Evolutionary conservation across 1,140 invertebrate genomes (phyloP).

Genomic region (Liolophura sinensis): DNA sequence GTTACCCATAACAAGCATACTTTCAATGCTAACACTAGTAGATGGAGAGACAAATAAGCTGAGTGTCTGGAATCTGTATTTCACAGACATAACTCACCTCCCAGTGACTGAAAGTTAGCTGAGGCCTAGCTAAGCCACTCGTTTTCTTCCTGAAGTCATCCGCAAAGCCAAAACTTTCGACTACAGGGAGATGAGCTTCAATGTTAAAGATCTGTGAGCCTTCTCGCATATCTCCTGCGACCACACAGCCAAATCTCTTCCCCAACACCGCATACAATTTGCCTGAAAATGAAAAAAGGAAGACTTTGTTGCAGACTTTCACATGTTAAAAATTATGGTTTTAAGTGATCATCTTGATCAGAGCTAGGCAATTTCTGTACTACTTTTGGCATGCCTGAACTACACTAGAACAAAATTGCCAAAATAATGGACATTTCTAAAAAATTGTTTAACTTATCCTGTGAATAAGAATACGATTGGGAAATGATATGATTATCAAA

Average conservation of each 20-base stretch:
- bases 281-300: conserved; percentile 64
- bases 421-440: no score
- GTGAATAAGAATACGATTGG: no score
- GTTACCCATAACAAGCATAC: no score
- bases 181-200: conserved; percentile 85
- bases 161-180: conserved; percentile 95
- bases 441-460: no score
- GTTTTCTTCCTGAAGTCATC: conserved; percentile 85
- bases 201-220: conserved; percentile 88
- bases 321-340: no score
- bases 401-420: no score
- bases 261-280: conserved; percentile 92
- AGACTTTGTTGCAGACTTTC: neutral
- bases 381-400: no score
- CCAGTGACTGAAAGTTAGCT: conserved; percentile 96
- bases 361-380: no score
- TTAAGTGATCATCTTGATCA: no score
- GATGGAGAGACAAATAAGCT: neutral
- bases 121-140: conserved; percentile 92
- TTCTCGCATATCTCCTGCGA: conserved; percentile 87
- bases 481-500: no score
- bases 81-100: conserved; percentile 69
- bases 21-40: neutral
- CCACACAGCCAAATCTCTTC: conserved; percentile 82
- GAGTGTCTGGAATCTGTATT: no score